These are phyloP conservation scores for Semotilus atromaculatus DNA, from an alignment of 2,797 vertebrate species.

Conservation along the genomic window DNA sequence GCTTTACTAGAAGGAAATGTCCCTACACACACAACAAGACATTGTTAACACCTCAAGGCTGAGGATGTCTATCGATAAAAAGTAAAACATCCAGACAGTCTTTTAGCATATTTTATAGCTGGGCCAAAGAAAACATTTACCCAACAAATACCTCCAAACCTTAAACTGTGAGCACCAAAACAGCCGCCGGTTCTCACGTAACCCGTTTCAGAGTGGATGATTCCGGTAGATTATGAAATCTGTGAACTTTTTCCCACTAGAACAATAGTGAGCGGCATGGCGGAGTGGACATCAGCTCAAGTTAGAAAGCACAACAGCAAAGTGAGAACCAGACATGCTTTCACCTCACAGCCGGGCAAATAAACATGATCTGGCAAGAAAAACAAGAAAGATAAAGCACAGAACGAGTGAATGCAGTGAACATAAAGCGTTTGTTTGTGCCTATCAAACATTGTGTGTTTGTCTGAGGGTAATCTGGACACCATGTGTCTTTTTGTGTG, in stretches of 20 bases:
- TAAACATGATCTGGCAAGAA: slow-evolving; percentile 32
- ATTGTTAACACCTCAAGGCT: slow-evolving; percentile 16
- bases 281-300: slow-evolving; percentile 20
- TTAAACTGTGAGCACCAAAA: slow-evolving; percentile 36
- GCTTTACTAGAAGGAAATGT: neutral
- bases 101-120: slow-evolving; percentile 24
- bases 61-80: neutral
- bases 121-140: slow-evolving; percentile 47
- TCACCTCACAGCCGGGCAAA: slow-evolving; percentile 47
- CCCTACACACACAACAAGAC: neutral
- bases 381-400: slow-evolving; percentile 38
- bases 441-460: slow-evolving; percentile 15
- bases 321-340: slow-evolving; percentile 51
- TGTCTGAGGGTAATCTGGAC: slow-evolving; percentile 20
- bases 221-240: slow-evolving; percentile 43
- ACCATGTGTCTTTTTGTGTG: slow-evolving; percentile 27
- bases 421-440: slow-evolving; percentile 24
- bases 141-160: slow-evolving; percentile 31
- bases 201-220: slow-evolving; percentile 41
- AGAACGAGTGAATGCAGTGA: slow-evolving; percentile 9
- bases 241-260: slow-evolving; percentile 33
- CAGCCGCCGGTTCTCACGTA: slow-evolving; percentile 40
- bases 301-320: slow-evolving; percentile 24
- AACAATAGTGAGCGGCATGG: slow-evolving; percentile 31
- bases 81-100: slow-evolving; percentile 32